Evolutionary conservation across 2,888 invertebrate genomes (phyloP).

Genomic region (Callyntrura sp.): DNA sequence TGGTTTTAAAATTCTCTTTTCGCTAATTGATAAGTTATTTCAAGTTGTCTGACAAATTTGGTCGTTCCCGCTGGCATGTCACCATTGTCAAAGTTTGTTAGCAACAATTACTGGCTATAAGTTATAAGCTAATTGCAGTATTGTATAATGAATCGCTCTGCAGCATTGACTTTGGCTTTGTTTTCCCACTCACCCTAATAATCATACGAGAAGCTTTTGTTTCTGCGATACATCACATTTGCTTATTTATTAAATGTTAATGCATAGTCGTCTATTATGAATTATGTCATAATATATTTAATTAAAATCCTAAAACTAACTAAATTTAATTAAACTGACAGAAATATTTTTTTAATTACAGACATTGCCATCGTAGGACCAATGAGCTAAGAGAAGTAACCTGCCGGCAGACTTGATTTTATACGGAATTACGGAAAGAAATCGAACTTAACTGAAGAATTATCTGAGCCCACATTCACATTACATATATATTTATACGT

Average conservation of each 20-base stretch:
- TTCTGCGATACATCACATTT: no score
- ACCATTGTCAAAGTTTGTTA: constrained; percentile 44
- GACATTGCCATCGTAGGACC: background rate
- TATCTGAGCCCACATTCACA: background rate
- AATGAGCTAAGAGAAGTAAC: background rate
- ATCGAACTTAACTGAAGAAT: background rate
- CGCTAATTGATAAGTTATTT: background rate
- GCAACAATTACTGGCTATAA: constrained; percentile 35
- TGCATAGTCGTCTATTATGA: background rate
- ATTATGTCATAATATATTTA: background rate
- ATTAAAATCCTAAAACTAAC: no score
- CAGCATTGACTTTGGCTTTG: no score
- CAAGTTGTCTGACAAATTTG: background rate
- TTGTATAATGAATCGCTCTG: no score
- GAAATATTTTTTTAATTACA: background rate
- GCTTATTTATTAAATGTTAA: no score
- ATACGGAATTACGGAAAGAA: background rate
- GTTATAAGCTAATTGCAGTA: no score
- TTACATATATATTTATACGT: background rate
- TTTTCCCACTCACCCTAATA: background rate
- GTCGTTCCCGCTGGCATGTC: background rate
- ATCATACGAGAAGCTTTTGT: background rate
- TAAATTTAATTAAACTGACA: no score
- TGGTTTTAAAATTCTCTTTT: no score
- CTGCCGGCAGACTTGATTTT: background rate